These are phyloP conservation scores for Rhagoletis pomonella DNA, from an alignment of 1,140 invertebrate genomes.

Conservation along the genomic window DNA sequence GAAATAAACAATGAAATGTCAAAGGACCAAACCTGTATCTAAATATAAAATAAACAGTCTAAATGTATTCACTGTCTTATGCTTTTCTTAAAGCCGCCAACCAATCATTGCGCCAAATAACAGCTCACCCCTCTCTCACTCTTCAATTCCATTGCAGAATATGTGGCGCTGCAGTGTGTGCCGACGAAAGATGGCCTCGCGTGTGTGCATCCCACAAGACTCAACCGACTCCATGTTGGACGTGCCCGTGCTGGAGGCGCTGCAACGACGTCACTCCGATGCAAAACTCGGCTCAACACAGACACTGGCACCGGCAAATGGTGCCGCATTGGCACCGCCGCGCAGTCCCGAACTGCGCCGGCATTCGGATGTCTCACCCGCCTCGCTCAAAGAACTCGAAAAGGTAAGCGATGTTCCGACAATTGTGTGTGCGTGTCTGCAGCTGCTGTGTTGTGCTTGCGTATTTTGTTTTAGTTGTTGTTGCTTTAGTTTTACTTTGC, in stretches of 20 bases:
- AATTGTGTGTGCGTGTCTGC: conserved; percentile 27
- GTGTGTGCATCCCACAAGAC: conserved; percentile 81
- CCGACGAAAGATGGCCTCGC: conserved; percentile 84
- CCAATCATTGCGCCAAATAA: no score
- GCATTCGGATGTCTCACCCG: conserved; percentile 89
- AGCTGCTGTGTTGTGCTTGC: conserved; percentile 25
- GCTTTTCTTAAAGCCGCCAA: no score
- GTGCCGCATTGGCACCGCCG: conserved; percentile 81
- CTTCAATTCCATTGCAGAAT: conserved; percentile 75
- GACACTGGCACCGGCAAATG: conserved; percentile 74
- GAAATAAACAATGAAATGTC: no score
- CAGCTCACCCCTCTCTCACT: no score
- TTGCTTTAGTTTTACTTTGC: neutral
- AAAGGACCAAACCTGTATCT: no score
- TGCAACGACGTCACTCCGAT: conserved; percentile 86
- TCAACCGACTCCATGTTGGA: conserved; percentile 87
- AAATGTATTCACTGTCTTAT: no score
- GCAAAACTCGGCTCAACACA: conserved; percentile 80
- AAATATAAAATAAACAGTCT: no score
- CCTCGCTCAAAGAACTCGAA: conserved; percentile 88
- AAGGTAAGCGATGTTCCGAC: conserved; percentile 78
- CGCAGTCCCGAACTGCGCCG: conserved; percentile 84
- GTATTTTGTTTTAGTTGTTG: conserved; percentile 13
- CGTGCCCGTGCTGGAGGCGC: conserved; percentile 83
- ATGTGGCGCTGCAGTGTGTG: conserved; percentile 88